Conservation (phyloP, 2,113 vertebrate species). For the Notechis scutatus region DNA sequence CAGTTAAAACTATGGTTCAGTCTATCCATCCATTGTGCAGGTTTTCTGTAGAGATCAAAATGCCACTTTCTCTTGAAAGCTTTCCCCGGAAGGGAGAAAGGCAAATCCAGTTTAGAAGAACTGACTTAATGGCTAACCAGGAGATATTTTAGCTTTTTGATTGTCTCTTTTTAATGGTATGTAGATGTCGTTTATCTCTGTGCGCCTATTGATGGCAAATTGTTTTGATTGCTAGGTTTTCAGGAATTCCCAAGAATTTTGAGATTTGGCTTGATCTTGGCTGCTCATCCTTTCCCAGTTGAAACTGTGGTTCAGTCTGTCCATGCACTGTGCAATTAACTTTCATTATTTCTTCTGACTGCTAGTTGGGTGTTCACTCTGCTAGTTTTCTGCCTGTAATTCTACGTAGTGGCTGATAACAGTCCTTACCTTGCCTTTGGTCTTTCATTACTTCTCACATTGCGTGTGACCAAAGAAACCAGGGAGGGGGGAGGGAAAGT, state of each 20-base stretch:
- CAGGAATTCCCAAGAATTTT: background rate
- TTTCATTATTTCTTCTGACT: background rate
- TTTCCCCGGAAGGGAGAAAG: background rate
- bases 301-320: background rate
- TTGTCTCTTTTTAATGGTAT: background rate
- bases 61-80: background rate
- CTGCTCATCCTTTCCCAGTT: background rate
- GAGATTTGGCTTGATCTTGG: background rate
- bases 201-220: background rate
- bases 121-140: background rate
- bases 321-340: background rate
- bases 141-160: background rate
- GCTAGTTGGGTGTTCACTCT: background rate
- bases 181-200: background rate
- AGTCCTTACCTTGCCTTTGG: background rate
- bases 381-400: background rate
- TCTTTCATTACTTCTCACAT: constrained; percentile 10
- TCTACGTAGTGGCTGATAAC: background rate
- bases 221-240: background rate
- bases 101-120: background rate
- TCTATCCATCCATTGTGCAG: too few relatives aligned
- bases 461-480: constrained; percentile 45
- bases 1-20: background rate
- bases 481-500: background rate
- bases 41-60: too few relatives aligned